Evolutionary conservation across 2,888 invertebrate species (phyloP).

Genomic region (Trypoxylon attenuatum): DNA sequence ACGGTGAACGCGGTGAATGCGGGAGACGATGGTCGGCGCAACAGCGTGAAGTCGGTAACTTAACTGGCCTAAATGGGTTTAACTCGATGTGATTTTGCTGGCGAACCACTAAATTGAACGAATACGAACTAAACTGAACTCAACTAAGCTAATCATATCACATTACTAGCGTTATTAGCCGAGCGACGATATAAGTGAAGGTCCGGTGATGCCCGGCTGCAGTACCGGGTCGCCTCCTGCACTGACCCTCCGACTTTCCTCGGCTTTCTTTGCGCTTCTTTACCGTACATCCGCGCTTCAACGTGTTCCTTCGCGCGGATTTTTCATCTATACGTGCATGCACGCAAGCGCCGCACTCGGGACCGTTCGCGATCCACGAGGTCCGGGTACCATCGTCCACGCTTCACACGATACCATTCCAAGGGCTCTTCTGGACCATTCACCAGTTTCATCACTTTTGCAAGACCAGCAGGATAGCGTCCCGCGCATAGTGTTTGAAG

Average conservation of each 20-base stretch:
- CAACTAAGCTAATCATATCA: conserved; percentile 75
- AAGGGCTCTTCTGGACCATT: no score
- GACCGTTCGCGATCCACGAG: no score
- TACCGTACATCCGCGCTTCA: background rate
- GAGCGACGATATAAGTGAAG: conserved; percentile 74
- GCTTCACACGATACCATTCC: no score
- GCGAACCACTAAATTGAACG: conserved; percentile 74
- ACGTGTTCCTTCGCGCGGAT: no score
- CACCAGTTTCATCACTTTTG: no score
- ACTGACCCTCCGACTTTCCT: conserved; percentile 65
- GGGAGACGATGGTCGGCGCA: background rate
- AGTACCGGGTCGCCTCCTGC: conserved; percentile 73
- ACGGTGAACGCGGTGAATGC: background rate
- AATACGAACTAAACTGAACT: conserved; percentile 74
- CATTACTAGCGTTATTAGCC: conserved; percentile 74
- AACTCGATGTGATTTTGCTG: conserved; percentile 74
- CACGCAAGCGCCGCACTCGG: no score
- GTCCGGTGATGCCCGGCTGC: conserved; percentile 71
- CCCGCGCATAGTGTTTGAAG: no score
- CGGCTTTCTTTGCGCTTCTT: conserved; percentile 48
- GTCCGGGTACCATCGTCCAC: no score
- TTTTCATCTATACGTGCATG: no score
- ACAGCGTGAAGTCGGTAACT: conserved; percentile 63
- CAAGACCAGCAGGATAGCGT: no score
- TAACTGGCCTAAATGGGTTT: conserved; percentile 73